A percentile compares a stretch with the other conserved stretches of the same genome.
These are phyloP conservation scores for Phaetusa simplex DNA, from an alignment of 2,113 vertebrate genomes.

Conservation along the genomic window DNA sequence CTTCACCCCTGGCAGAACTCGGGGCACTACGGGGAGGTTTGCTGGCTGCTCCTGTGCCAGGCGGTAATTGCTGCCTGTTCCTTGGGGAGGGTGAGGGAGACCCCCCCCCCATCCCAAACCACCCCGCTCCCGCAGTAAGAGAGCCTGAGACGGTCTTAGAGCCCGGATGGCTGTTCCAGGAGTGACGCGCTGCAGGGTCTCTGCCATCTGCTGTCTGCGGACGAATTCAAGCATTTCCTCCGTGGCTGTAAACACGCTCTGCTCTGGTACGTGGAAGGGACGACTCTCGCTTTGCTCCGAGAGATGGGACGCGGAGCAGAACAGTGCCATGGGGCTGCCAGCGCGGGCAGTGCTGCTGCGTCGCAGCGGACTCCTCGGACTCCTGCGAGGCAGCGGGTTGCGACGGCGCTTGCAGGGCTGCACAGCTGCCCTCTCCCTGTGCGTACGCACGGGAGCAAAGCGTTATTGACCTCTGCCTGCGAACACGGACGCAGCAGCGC, in stretches of 20 bases:
- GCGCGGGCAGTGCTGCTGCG: fast-evolving
- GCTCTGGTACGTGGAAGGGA: fast-evolving
- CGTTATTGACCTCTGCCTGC: background rate
- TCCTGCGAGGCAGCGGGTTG: fast-evolving
- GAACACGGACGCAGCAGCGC: fast-evolving
- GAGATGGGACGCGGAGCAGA: fast-evolving
- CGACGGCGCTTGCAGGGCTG: fast-evolving
- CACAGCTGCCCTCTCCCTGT: fast-evolving
- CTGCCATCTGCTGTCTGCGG: background rate
- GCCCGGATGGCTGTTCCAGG: background rate
- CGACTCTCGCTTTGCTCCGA: fast-evolving
- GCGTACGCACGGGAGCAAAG: background rate
- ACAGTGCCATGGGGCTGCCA: background rate
- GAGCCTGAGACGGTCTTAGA: background rate
- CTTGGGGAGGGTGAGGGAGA: background rate
- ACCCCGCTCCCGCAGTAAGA: fast-evolving
- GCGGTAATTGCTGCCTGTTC: background rate
- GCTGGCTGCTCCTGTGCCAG: background rate
- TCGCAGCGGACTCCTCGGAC: fast-evolving
- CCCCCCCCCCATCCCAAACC: background rate
- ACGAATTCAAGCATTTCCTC: background rate
- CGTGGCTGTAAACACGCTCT: fast-evolving
- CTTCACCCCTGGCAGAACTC: background rate
- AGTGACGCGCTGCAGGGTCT: background rate
- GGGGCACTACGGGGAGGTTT: too few species aligned